Conservation (phyloP, 1,140 invertebrate species). For the Neomicropteryx cornuta region DNA sequence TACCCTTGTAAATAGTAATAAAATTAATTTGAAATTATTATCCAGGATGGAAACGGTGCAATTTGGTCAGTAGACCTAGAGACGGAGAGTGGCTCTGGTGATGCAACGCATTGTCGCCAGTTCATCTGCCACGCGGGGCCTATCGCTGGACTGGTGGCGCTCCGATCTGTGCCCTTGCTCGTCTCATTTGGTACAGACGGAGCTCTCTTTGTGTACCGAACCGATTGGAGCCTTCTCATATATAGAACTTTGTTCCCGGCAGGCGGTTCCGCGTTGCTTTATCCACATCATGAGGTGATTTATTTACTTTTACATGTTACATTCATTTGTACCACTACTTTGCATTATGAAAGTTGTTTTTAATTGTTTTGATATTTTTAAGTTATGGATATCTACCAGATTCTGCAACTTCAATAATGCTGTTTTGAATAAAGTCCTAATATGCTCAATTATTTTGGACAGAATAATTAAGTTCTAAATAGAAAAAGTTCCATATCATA, state of each 20-base stretch:
- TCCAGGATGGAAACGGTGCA: conserved; percentile 68
- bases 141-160: conserved; percentile 53
- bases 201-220: conserved; percentile 61
- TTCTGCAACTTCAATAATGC: too few relatives aligned
- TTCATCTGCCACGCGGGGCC: conserved; percentile 62
- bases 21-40: conserved; percentile 6
- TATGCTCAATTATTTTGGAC: neutral
- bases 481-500: neutral
- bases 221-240: conserved; percentile 43
- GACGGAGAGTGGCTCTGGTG: conserved; percentile 42
- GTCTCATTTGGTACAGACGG: conserved; percentile 60
- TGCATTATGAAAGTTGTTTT: conserved; percentile 1
- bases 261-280: conserved; percentile 53
- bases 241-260: conserved; percentile 49
- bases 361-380: conserved; percentile 7
- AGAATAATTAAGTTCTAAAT: neutral
- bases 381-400: too few relatives aligned
- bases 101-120: conserved; percentile 45
- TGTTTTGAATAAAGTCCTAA: too few relatives aligned
- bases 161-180: conserved; percentile 53
- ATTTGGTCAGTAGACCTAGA: conserved; percentile 71
- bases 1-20: too few relatives aligned
- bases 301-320: neutral
- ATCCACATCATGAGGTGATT: conserved; percentile 58
- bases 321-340: conserved; percentile 7